Conservation (phyloP, 2,888 invertebrate genomes). For the Empis livida region DNA sequence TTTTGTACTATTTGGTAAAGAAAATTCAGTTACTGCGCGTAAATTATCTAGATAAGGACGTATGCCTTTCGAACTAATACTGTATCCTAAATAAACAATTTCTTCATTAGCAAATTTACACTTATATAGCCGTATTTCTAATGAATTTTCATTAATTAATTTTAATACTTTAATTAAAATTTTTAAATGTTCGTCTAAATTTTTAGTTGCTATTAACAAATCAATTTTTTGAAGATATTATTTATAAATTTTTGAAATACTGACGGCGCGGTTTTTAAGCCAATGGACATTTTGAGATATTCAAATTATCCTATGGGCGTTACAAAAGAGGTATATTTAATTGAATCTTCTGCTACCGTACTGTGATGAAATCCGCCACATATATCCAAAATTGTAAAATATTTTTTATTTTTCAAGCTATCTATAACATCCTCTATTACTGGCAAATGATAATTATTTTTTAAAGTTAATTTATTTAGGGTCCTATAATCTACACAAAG, state of each 20-base stretch:
- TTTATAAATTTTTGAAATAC: background rate
- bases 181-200: background rate
- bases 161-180: slow-evolving; percentile 10
- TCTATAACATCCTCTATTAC: slow-evolving; percentile 12
- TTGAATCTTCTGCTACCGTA: slow-evolving; percentile 9
- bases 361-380: slow-evolving; percentile 12
- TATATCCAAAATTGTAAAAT: slow-evolving; percentile 13
- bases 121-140: background rate
- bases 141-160: background rate
- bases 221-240: background rate
- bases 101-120: slow-evolving; percentile 1
- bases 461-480: slow-evolving; percentile 10
- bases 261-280: background rate
- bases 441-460: slow-evolving; percentile 12
- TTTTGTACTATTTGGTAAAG: slow-evolving; percentile 11
- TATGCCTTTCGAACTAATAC: background rate
- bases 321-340: slow-evolving; percentile 11
- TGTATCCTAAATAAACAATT: background rate
- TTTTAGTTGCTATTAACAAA: background rate
- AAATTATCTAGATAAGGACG: slow-evolving; percentile 1
- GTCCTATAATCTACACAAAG: slow-evolving; percentile 13
- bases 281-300: background rate
- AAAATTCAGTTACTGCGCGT: slow-evolving; percentile 6
- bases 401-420: slow-evolving; percentile 10
- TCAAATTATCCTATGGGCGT: background rate